Base-by-base conservation (phyloP, 2,113 vertebrate species). In the Scomber japonicus region DNA sequence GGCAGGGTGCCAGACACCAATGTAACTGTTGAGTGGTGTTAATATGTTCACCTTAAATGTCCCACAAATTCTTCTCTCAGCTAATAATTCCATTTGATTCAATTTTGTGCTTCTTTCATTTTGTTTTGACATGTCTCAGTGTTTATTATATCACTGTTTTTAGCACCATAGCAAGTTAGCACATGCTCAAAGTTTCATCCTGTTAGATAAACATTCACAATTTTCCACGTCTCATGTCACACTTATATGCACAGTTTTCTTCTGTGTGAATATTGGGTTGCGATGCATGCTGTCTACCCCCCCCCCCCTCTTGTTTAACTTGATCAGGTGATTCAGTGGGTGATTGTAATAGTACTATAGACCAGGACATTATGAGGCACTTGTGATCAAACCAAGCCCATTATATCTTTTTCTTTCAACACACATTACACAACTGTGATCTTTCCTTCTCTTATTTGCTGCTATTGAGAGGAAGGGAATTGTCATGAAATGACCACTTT, bases 351-450 rank as follows among this genome's bases (percentile, higher is more conserved):
- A 21, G 35, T 45, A 45, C 45, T 44, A 74, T 13, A 31, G 3
- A 46, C 15, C 56, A 27, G 64, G 74, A 17, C 21, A 30, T 31
- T 65, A n/a, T 67, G 45, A 56, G 46, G 14, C 5, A 11, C 50
- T 65, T 55, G 57, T 30, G 73, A 71, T 88, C 11, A 70, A 62
- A 65, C 11, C 7, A 5, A 44, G 49, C 16, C 71, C 17, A 68
- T 88, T 73, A 35, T 61, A 66, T 48, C 56, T 51, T 21, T 35
- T 12, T 44, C 76, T 74, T 63, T 24, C 74, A 55, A 75, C 69
- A 51, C 9, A 40, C 56, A 46, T 46, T 53, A 17, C 61, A 71
- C 45, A 19, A 31, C 54, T 46, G 21, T 3, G 0, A 16, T 21
- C 14, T 17, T 50, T 16, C 31, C 31, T 15, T 46, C 3, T 59